Base-by-base conservation (phyloP, 2,888 invertebrate species). In the Colostygia pectinataria region DNA sequence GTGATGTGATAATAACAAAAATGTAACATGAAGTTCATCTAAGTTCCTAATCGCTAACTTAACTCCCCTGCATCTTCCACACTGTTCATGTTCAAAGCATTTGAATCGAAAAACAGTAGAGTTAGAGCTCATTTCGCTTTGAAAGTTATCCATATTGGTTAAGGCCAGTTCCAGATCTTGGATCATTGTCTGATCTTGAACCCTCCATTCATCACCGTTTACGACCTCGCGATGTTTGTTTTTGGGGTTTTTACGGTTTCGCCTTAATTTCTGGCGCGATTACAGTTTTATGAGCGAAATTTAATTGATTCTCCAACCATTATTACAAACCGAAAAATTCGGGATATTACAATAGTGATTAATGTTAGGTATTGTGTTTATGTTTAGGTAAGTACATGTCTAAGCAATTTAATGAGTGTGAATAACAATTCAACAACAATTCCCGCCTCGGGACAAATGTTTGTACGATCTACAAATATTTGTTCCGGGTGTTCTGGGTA, bases 171-270 rank as follows among this genome's bases (percentile, higher is more conserved):
- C 29, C 31, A 32, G 40, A 25, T 50, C 40, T 38, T 27, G 46
- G 68, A 69, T 58, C 68, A 63, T 67, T 74, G 75, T 63, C 69
- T 82, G 83, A 73, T 83, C 79, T 83, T 83, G 83, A 83, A 83
- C 80, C 77, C 72, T 81, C 80, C 81, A 84, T 86, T 84, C 83
- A 84, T 84, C 81, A 82, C 80, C 64, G 68, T 86, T 85, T 83
- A 85, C 81, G 83, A 83, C 65, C 67, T 67, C 64, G 64, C 66
- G 44, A 68, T 75, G 71, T 77, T 77, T 78, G 72, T 74, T 78
- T n/a, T 80, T 80, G 80, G 68, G 79, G 79, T 79, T 80, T 39
- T 83, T 74, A 84, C 74, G 76, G 82, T 80, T 84, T 81, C 74
- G 73, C 78, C 77, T 83, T 79, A 83, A 82, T 83, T 80, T 78